A percentile compares a stretch with the other conserved stretches of the same genome.
Evolutionary conservation across 2,113 vertebrate species (phyloP).

Genomic region (Poecile atricapillus): DNA sequence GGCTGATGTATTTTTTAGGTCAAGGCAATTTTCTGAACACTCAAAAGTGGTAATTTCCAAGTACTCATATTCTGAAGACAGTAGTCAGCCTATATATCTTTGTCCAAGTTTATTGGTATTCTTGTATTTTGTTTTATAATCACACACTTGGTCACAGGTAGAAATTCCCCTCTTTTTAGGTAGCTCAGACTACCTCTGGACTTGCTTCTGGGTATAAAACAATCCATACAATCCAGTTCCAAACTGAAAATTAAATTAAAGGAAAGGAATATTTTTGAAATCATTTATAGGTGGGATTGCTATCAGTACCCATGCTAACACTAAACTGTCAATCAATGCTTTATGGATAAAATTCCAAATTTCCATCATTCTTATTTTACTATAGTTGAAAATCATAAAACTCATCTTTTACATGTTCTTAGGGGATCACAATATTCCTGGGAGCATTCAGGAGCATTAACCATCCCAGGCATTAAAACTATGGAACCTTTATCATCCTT

Average conservation of each 20-base stretch:
- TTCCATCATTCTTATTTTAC: background rate
- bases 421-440: background rate
- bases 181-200: background rate
- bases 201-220: background rate
- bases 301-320: background rate
- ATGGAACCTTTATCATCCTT: background rate
- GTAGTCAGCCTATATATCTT: background rate
- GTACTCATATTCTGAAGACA: background rate
- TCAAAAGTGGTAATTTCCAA: background rate
- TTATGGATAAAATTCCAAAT: background rate
- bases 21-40: background rate
- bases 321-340: background rate
- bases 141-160: background rate
- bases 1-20: background rate
- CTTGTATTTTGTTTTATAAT: background rate
- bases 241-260: background rate
- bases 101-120: background rate
- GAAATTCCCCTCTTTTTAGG: background rate
- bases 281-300: background rate
- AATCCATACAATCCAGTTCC: background rate
- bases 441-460: background rate
- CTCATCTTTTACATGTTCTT: background rate
- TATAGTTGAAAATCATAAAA: background rate
- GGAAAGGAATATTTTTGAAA: background rate
- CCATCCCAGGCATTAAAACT: background rate